Evolutionary conservation across 2,113 vertebrate species (phyloP), one percentile per base, ranked within the genome.

Genomic region (Agapornis roseicollis): DNA sequence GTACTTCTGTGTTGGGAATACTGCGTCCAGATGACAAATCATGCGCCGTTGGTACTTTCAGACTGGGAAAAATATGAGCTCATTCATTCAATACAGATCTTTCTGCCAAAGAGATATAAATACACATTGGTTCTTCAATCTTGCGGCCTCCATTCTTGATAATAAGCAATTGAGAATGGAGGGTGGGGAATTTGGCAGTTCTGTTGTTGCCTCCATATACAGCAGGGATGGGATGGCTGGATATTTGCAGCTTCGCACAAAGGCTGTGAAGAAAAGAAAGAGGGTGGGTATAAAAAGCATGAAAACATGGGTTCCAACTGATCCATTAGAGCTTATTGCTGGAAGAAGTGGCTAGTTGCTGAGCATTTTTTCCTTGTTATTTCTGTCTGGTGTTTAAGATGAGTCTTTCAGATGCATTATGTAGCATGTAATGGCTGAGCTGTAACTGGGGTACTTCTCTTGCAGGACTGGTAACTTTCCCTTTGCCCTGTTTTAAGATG

Each of bases 181-280:
- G 94, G 94, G 93, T 25, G 82, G 95, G 25, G 64, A 83, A 55
- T 70, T 87, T 94, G 91, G 88, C 81, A 85, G 52, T 47, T 23
- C 42, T 7, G 39, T 3, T 7, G 3, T 64, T 12, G 5, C 90
- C 74, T 55, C 76, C 19, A 13, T 19, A 65, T 82, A 24, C 42
- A 33, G 80, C 13, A 58, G n/a, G 58, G 74, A 8, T n/a, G 33
- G 55, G 81, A 25, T 13, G 31, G 33, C 6, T 37, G 74, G 37
- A 7, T 72, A 55, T 84, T 71, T 89, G 76, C 53, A 73, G 95
- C 76, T 55, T 50, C 17, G 28, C 77, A 69, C 65, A 72, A 81
- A 96, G 91, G 58, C 94, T 61, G 61, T 61, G 61, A 64, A n/a
- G 73, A 2, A 11, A 52, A 81, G 41, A 44, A 66, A 47, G 49